phyloP scores from a whole-genome alignment of 2,888 invertebrate genomes.

The Drosophila peninsularis region DNA sequence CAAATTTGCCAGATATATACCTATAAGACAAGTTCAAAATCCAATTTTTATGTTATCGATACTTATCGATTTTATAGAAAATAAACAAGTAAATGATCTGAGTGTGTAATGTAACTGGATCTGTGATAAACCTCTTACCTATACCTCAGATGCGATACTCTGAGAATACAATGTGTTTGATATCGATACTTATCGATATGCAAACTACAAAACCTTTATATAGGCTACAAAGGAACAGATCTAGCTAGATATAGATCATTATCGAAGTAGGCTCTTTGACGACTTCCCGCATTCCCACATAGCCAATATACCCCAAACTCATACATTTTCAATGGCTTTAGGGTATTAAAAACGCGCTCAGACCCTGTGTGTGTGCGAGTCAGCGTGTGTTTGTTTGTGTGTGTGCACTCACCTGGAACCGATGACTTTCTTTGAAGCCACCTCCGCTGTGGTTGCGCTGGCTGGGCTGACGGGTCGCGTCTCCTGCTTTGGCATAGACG shows the following conservation, averaged over 20 bases:
- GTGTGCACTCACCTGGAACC: slow-evolving; percentile 86
- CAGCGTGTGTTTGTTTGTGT: slow-evolving; percentile 21
- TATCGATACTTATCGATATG: neutral
- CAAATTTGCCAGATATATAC: neutral
- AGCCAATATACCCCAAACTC: neutral
- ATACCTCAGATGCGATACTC: too few species aligned
- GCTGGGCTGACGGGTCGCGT: slow-evolving; percentile 17
- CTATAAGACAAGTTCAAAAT: neutral
- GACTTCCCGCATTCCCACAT: too few species aligned
- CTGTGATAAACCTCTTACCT: too few species aligned
- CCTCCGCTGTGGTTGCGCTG: slow-evolving; percentile 75
- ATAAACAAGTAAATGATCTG: too few species aligned
- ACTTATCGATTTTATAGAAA: neutral
- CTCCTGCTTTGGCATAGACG: slow-evolving; percentile 61
- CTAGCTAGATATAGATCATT: too few species aligned
- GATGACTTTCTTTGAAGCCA: slow-evolving; percentile 86
- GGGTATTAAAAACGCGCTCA: slow-evolving; percentile 27
- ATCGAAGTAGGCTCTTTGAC: too few species aligned
- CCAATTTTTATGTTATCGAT: neutral
- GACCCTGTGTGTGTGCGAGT: neutral
- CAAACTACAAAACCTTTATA: too few species aligned
- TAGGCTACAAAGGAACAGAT: too few species aligned
- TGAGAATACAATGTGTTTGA: neutral
- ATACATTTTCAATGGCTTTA: neutral
- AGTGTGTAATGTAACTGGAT: too few species aligned